Conservation (phyloP, 1,140 invertebrate species). For the Zaprionus gabonicus region DNA sequence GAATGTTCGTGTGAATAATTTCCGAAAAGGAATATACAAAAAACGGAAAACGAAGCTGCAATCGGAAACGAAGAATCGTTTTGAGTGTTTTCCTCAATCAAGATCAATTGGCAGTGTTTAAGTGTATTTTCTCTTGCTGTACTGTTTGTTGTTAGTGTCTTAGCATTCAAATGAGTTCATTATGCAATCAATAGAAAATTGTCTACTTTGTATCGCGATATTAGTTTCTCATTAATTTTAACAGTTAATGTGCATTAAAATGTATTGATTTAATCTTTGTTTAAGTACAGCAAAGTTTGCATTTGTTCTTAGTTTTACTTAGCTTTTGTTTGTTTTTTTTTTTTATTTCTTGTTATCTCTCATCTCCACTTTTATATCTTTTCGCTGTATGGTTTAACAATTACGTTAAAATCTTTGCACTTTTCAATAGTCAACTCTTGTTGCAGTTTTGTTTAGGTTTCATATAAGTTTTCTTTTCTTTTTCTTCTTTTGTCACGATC, state of each 20-base stretch:
- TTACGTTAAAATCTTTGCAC: conserved; percentile 81
- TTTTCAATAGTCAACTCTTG: conserved; percentile 81
- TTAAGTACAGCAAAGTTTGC: conserved; percentile 70
- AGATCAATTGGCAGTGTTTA: conserved; percentile 69
- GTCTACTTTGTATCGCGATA: conserved; percentile 2
- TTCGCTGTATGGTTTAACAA: conserved; percentile 83
- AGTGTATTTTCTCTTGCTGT: conserved; percentile 36
- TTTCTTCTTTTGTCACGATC: conserved; percentile 40
- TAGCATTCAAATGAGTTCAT: conserved; percentile 39
- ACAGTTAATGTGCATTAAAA: conserved; percentile 72
- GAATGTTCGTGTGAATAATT: conserved; percentile 18
- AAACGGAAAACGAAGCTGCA: conserved; percentile 21
- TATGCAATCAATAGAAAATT: conserved; percentile 37
- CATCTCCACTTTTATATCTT: conserved; percentile 28
- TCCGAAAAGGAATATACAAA: conserved; percentile 24
- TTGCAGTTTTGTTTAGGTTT: conserved; percentile 69
- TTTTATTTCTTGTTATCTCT: conserved; percentile 27
- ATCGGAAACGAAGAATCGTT: conserved; percentile 55
- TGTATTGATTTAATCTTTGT: conserved; percentile 49
- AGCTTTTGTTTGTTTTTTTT: conserved; percentile 16
- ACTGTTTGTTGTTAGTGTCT: conserved; percentile 21
- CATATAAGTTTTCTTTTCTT: conserved; percentile 44
- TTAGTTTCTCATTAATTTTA: conserved; percentile 48
- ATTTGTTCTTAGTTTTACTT: conserved; percentile 24
- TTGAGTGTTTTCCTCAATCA: conserved; percentile 60